A percentile compares a stretch with the other conserved stretches of the same genome.
These are phyloP conservation scores for Idaea dimidiata DNA, from an alignment of 2,888 invertebrate genomes.

Conservation along the genomic window DNA sequence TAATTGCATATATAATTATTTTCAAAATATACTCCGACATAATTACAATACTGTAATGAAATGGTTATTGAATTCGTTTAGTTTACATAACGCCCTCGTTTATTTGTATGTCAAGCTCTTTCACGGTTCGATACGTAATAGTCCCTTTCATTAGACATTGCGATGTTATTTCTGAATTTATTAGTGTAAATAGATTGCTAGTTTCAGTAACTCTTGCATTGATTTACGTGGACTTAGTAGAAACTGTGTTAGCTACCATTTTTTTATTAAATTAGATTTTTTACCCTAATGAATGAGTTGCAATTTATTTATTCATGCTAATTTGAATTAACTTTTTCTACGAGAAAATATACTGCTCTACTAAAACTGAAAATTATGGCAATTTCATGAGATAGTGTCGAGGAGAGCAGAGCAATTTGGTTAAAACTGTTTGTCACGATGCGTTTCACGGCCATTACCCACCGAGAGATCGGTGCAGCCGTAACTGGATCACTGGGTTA, in stretches of 20 bases:
- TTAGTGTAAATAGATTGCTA: background rate
- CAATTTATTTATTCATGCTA: background rate
- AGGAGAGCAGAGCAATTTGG: slow-evolving; percentile 31
- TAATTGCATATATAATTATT: background rate
- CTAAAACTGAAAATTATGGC: slow-evolving; percentile 5
- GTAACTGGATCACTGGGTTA: slow-evolving; percentile 34
- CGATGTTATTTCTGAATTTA: background rate
- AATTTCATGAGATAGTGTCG: slow-evolving; percentile 25
- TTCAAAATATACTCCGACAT: background rate
- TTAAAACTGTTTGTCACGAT: slow-evolving; percentile 38
- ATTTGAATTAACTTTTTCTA: slow-evolving; percentile 15
- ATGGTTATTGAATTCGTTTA: slow-evolving; percentile 1
- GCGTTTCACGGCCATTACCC: slow-evolving; percentile 35
- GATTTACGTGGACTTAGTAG: background rate
- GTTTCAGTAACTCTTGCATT: background rate
- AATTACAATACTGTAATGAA: background rate
- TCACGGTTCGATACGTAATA: background rate
- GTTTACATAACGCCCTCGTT: background rate
- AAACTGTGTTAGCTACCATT: too few species aligned
- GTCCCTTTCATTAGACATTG: background rate
- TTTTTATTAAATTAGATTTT: too few species aligned
- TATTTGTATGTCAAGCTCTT: background rate
- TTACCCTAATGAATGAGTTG: too few species aligned
- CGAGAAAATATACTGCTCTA: slow-evolving; percentile 14
- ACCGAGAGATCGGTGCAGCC: slow-evolving; percentile 26